These are phyloP conservation scores for Hipposideros larvatus DNA, from an alignment of 2,797 vertebrate genomes.

Conservation along the genomic window DNA sequence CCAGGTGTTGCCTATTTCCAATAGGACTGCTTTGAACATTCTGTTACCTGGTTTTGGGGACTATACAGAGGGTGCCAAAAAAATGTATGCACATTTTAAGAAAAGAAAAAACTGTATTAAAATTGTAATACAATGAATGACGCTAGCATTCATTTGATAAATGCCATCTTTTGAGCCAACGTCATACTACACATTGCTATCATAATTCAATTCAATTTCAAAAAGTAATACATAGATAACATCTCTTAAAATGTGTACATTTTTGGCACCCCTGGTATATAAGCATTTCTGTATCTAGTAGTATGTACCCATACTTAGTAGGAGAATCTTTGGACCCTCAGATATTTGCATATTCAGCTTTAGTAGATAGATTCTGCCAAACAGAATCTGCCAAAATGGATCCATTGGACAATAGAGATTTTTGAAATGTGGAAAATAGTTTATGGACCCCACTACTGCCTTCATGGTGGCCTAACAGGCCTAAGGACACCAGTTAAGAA, in stretches of 20 bases:
- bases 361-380: conserved; percentile 38
- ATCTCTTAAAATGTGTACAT: no score
- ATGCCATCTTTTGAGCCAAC: no score
- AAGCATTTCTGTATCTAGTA: not conserved
- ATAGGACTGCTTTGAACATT: not conserved
- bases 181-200: no score
- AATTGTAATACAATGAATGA: no score
- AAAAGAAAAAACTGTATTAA: no score
- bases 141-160: no score
- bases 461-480: not conserved
- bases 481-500: conserved; percentile 27
- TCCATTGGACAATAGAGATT: not conserved
- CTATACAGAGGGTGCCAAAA: not conserved
- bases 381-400: conserved; percentile 17
- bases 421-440: conserved; percentile 62
- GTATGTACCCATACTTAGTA: not conserved
- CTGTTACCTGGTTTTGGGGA: not conserved
- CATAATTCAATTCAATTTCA: no score
- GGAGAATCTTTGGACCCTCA: not conserved
- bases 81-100: no score
- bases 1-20: conserved; percentile 16
- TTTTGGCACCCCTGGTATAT: not conserved
- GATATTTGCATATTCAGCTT: not conserved
- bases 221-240: no score
- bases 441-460: not conserved